Evolutionary conservation across 1,140 invertebrate genomes (phyloP).

Genomic region (Eubasilissa regina): DNA sequence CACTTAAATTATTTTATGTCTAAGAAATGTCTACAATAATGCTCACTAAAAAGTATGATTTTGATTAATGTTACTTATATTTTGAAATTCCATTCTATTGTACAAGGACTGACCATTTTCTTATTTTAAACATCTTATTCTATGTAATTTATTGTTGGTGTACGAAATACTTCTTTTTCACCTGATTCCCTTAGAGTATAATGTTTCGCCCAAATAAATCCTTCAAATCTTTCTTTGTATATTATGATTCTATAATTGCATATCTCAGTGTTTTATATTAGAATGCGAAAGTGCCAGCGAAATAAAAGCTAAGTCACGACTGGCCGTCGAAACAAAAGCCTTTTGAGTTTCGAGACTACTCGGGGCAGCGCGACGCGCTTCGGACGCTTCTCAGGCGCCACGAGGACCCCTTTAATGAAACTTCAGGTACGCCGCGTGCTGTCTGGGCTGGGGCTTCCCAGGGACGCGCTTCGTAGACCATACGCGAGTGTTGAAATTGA

Average conservation of each 20-base stretch:
- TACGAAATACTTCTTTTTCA: no score
- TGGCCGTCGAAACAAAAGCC: conserved; percentile 21
- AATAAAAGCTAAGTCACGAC: conserved; percentile 34
- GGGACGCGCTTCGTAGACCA: not conserved
- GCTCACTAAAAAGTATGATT: no score
- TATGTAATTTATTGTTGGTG: no score
- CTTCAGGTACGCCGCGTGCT: conserved; percentile 29
- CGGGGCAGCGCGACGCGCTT: not conserved
- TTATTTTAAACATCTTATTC: no score
- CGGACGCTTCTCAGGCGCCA: conserved; percentile 34
- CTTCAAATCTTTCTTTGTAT: not conserved
- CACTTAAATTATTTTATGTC: no score
- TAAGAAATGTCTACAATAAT: no score
- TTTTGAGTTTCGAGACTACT: conserved; percentile 28
- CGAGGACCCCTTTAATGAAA: conserved; percentile 41
- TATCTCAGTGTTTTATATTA: not conserved
- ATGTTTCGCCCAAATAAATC: no score
- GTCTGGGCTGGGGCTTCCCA: not conserved
- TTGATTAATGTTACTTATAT: no score
- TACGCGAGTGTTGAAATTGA: no score
- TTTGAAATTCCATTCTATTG: no score
- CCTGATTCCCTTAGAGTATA: no score
- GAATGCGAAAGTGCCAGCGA: not conserved
- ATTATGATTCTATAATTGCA: not conserved
- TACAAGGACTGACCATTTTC: no score